Base-by-base conservation (phyloP, 1,140 invertebrate species). In the Platorchestia sp. region DNA sequence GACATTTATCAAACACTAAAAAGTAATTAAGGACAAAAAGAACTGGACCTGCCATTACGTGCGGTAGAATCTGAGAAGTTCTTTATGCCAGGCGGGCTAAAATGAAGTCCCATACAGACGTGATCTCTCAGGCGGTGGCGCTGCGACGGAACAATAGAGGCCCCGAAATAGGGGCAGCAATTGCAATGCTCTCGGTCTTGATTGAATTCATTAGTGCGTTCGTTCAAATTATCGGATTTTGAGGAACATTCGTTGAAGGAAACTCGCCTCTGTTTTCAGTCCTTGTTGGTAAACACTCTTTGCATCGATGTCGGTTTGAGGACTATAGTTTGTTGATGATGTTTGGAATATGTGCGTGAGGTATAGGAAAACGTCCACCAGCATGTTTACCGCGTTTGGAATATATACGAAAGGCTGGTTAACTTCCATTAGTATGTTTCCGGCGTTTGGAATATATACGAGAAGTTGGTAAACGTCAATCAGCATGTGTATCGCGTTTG, bases 161-260 rank as follows among this genome's bases (percentile, higher is more conserved):
- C 91, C 44, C 47, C 91, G 41, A 93, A 93, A 93, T 93, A 45
- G 91, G 47, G 45, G 43, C 91, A 93, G 91, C 91, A 90, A 90
- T 90, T 90, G 87, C 87, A 93, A 93, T 93, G 91, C 91, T 47
- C 45, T 93, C 91, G 36, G 41, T 45, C 45, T 93, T 93, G 43
- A 93, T 93, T 93, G 91, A 93, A 93, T 93, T 93, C 91, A 93
- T 93, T 93, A 93, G 91, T 19, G 45, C 19, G 43, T 44, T 93
- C 91, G 43, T 45, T n/a, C 91, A 45, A 44, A 93, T 93, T 93
- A 93, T 93, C 91, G 91, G 91, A 93, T 93, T 93, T 93, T 93
- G 43, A 93, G 91, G 44, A 93, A 93, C 91, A 89, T 44, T 89
- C 43, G 87, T 89, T 89, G 41, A 89, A 89, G 87, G 87, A 89